Conservation (phyloP, 2,113 vertebrate genomes). For the Cygnus buccinator region DNA sequence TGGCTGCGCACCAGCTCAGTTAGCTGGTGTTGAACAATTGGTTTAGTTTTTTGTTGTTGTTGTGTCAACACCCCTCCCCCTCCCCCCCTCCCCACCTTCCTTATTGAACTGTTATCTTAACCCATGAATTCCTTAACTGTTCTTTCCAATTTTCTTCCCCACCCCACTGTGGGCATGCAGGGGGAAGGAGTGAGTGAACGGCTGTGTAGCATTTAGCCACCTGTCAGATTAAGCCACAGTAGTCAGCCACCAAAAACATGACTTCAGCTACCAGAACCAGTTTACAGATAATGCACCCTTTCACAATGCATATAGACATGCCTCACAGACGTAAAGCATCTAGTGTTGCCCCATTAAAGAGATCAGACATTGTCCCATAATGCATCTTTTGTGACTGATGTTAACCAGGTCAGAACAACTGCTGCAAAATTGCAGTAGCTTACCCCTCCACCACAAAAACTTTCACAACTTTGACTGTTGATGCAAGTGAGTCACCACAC, state of each 20-base stretch:
- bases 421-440: background rate
- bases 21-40: background rate
- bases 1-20: background rate
- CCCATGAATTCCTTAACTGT: background rate
- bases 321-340: background rate
- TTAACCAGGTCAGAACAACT: background rate
- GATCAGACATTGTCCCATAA: background rate
- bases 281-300: background rate
- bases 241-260: fast-evolving
- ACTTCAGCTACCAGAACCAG: background rate
- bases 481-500: background rate
- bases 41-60: background rate
- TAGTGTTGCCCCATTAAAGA: background rate
- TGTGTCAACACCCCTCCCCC: no score
- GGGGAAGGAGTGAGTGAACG: background rate
- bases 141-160: background rate
- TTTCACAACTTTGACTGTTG: background rate
- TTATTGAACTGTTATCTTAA: background rate
- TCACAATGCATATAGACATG: background rate
- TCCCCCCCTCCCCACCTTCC: background rate
- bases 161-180: background rate
- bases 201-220: background rate
- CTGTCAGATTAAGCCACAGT: background rate
- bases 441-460: background rate
- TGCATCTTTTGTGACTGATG: background rate